Conservation (phyloP, 2,797 vertebrate species). For the Halcyon badia region DNA sequence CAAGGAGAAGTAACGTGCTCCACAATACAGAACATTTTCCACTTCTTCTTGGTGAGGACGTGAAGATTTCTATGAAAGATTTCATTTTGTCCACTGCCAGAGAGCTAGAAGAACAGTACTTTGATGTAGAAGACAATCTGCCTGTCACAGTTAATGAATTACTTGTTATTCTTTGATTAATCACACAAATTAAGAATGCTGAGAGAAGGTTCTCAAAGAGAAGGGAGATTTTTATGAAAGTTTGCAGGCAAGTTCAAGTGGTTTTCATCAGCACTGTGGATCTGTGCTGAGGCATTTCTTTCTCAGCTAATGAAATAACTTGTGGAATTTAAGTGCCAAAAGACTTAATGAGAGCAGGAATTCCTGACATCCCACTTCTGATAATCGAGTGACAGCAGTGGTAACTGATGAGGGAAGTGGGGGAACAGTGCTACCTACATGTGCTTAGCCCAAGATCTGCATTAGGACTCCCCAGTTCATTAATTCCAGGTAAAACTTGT, state of each 20-base stretch:
- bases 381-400: background rate
- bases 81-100: background rate
- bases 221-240: background rate
- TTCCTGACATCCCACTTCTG: background rate
- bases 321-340: background rate
- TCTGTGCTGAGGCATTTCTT: background rate
- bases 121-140: constrained; percentile 4
- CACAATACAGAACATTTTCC: background rate
- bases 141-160: constrained; percentile 34
- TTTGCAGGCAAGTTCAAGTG: constrained; percentile 22
- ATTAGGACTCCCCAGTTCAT: background rate
- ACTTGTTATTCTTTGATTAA: constrained; percentile 47
- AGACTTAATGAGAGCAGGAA: constrained; percentile 5
- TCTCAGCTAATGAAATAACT: background rate
- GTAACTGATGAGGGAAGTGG: background rate
- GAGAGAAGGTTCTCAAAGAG: background rate
- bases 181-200: constrained; percentile 7
- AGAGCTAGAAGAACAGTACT: background rate
- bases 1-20: background rate
- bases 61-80: background rate
- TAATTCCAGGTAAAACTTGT: background rate
- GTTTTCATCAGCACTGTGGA: constrained; percentile 6
- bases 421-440: background rate
- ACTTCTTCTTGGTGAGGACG: background rate
- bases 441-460: background rate